These are phyloP conservation scores for Ursus arctos DNA, from an alignment of 2,113 vertebrate genomes.

Conservation along the genomic window DNA sequence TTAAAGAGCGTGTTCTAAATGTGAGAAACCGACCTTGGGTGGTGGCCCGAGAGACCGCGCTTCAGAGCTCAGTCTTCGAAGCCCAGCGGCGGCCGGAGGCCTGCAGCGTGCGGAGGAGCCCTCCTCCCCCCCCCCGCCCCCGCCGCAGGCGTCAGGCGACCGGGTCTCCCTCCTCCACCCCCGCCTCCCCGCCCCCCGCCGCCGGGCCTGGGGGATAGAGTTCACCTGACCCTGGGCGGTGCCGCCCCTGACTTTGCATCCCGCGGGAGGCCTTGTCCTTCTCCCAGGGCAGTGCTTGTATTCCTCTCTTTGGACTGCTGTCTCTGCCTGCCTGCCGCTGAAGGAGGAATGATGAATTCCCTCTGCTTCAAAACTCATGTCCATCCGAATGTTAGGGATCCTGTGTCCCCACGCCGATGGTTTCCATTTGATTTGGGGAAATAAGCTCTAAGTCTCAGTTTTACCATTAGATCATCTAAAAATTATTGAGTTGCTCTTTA, in stretches of 20 bases:
- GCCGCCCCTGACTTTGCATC: background rate
- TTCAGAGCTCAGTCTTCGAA: background rate
- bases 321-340: background rate
- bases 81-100: rapidly evolving
- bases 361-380: background rate
- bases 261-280: background rate
- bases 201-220: background rate
- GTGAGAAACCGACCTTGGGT: background rate
- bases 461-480: background rate
- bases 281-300: background rate
- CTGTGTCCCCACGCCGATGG: background rate
- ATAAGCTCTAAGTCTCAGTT: background rate
- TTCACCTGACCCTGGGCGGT: background rate
- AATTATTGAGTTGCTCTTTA: background rate
- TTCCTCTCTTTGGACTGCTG: background rate
- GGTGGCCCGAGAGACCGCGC: background rate
- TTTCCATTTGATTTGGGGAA: slow-evolving; percentile 15
- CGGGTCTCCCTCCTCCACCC: background rate
- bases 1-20: background rate
- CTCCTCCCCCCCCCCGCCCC: too few species aligned
- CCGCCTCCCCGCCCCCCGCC: background rate
- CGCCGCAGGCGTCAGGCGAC: too few species aligned
- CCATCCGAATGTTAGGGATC: background rate
- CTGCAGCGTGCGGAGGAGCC: background rate
- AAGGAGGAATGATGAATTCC: background rate